phyloP scores from a whole-genome alignment of 2,888 invertebrate species.

The Chrysolina oricalcia region DNA sequence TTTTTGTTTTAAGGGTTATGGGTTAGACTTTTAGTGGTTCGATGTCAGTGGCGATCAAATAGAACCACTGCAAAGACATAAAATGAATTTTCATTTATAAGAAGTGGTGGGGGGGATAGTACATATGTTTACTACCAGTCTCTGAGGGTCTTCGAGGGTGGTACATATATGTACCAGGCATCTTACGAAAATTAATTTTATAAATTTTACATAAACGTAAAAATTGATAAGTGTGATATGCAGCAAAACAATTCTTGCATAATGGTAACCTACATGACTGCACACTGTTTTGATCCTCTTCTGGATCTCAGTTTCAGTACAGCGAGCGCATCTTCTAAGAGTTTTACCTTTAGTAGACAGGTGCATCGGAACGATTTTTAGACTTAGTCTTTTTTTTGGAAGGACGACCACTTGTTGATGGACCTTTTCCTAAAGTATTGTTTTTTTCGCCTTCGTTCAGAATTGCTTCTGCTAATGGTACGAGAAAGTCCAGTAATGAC shows the following conservation, averaged over 20 bases:
- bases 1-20: conserved; percentile 1
- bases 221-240: conserved; percentile 2
- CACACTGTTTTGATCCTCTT: conserved; percentile 25
- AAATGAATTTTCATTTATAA: conserved; percentile 23
- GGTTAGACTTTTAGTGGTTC: conserved; percentile 1
- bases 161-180: conserved; percentile 26
- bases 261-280: conserved; percentile 20
- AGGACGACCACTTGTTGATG: conserved; percentile 34
- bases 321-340: conserved; percentile 24
- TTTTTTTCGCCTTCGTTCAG: conserved; percentile 15
- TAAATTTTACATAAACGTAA: conserved; percentile 23
- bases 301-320: conserved; percentile 19
- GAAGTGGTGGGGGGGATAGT: conserved; percentile 18
- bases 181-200: conserved; percentile 11
- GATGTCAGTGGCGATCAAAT: conserved; percentile 19
- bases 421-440: conserved; percentile 32
- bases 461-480: conserved; percentile 10
- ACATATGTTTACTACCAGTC: conserved; percentile 31
- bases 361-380: conserved; percentile 26
- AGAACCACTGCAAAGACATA: conserved; percentile 22
- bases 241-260: conserved; percentile 3
- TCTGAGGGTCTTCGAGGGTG: conserved; percentile 10
- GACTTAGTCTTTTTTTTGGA: conserved; percentile 32
- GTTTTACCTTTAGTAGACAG: conserved; percentile 30
- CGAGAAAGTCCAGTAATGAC: background rate